Percentiles rank a stretch among this genome's conserved stretches.
Conservation (phyloP, 2,113 vertebrate genomes). For the Leptobrachium ailaonicum region DNA sequence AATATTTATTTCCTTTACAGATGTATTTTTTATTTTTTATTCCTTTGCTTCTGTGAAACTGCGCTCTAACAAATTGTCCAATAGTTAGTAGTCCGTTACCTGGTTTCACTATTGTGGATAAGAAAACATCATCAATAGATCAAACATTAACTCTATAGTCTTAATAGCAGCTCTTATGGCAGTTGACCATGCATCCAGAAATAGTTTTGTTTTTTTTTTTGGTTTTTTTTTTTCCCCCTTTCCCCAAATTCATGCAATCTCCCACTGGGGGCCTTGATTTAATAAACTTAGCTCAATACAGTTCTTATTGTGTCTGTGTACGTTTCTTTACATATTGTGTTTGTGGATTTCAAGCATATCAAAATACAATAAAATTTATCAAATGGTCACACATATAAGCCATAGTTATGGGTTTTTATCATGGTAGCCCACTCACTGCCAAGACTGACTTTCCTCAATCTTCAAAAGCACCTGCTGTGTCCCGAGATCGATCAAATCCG, state of each 20-base stretch:
- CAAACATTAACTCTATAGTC: slow-evolving; percentile 38
- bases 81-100: slow-evolving; percentile 41
- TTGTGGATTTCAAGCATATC: no score
- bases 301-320: slow-evolving; percentile 76
- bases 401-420: no score
- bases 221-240: not conserved
- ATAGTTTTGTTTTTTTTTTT: slow-evolving; percentile 56
- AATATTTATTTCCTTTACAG: slow-evolving; percentile 76
- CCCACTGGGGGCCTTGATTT: slow-evolving; percentile 88
- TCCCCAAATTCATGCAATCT: slow-evolving; percentile 79
- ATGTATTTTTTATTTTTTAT: slow-evolving; percentile 58
- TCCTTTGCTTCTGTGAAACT: slow-evolving; percentile 84
- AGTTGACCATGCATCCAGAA: slow-evolving; percentile 87
- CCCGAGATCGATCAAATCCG: no score
- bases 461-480: no score
- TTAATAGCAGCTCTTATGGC: slow-evolving; percentile 81
- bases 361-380: no score
- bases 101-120: slow-evolving; percentile 23
- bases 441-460: no score
- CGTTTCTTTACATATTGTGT: slow-evolving; percentile 54
- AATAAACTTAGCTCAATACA: slow-evolving; percentile 98
- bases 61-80: slow-evolving; percentile 57
- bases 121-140: slow-evolving; percentile 23
- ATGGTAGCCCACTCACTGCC: no score
- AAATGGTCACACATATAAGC: no score